Evolutionary conservation across 2,888 invertebrate genomes (phyloP), one percentile per base, ranked within the genome.

Genomic region (Drosophila rubida): DNA sequence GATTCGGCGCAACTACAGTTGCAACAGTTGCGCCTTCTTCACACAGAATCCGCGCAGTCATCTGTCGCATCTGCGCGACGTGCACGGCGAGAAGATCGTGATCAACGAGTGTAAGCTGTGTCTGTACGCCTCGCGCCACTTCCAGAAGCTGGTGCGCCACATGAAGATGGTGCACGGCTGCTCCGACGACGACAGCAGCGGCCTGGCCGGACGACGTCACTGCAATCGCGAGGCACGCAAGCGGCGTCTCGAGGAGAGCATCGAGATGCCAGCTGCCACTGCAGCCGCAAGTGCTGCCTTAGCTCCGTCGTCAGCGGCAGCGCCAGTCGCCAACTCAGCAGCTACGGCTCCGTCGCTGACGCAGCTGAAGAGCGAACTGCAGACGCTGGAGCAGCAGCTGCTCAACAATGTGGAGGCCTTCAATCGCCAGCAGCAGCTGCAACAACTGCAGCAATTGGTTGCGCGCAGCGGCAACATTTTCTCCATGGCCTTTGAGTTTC

Each of bases 121-220:
- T 91, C 93, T 97, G 75, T 98, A 97, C 93, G 97, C 97, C n/a
- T 97, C 97, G 54, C 95, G 95, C 75, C 96, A 97, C 92, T 95
- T 95, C 85, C 97, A 97, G 91, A 97, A 97, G 93, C 93, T 97
- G 69, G 93, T 95, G 78, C 93, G 97, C 60, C 97, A 97, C 92
- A 94, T 95, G 89, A 95, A 95, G 91, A 96, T 96, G 95, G 96
- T 96, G 51, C 95, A 95, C 90, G 93, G 93, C 23, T 92, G 91
- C 32, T 70, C 77, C 4, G 88, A 83, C 39, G 66, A 75, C 7
- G 68, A 60, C 0, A 62, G 49, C 37, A 88, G 89, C 1, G 90
- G 92, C 25, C 90, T 91, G 22, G 88, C 92, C 22, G 90, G 91
- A 16, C 72, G 88, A 7, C 78, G 91, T 48, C 90, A 91, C 58